Percentiles rank a stretch among this genome's conserved stretches.
phyloP scores from a whole-genome alignment of 2,888 invertebrate genomes.

The Saturnia japonica region DNA sequence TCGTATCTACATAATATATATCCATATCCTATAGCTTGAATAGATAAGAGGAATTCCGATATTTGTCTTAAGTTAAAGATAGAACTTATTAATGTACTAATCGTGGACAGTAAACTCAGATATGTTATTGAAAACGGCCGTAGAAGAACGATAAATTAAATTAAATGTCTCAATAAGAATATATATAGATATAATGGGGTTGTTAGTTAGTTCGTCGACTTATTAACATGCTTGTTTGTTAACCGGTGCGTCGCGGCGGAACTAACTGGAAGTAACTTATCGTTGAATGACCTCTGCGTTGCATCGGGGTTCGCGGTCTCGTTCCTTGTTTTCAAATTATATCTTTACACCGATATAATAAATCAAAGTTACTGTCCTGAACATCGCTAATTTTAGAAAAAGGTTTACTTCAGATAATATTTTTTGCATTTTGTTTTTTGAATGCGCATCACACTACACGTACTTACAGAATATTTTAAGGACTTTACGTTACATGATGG shows the following conservation, averaged over 20 bases:
- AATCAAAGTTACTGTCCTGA: not conserved
- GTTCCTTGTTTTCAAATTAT: not conserved
- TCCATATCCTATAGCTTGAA: no score
- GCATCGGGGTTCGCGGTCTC: not conserved
- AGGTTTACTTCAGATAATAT: no score
- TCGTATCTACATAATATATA: no score
- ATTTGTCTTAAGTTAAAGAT: no score
- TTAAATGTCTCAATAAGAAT: not conserved
- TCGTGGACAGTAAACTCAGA: no score
- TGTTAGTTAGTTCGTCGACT: not conserved
- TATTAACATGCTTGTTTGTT: not conserved
- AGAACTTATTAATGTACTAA: no score
- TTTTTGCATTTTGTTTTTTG: no score
- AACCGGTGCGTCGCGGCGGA: not conserved
- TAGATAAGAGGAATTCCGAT: no score
- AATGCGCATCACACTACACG: not conserved
- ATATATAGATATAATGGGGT: not conserved
- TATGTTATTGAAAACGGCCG: no score
- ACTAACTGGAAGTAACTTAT: not conserved
- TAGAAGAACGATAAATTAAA: not conserved
- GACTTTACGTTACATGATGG: not conserved
- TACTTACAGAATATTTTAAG: not conserved
- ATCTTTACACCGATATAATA: not conserved
- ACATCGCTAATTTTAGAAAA: not conserved
- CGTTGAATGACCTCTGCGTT: not conserved